Base-by-base conservation (phyloP, 1,140 invertebrate genomes). In the Drosophila serrata region DNA sequence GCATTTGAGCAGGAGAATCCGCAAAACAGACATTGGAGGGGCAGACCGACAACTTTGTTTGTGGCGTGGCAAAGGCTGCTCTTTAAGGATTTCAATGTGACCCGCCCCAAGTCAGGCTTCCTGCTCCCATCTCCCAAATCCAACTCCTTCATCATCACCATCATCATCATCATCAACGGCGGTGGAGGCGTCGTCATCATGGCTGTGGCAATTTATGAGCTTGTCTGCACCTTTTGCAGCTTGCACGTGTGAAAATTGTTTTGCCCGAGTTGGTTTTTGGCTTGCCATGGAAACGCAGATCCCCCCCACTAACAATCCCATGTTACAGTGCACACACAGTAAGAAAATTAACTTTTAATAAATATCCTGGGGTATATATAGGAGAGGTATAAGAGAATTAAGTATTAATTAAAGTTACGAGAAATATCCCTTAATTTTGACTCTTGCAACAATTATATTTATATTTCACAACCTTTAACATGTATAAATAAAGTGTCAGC, bases 221-320 rank as follows among this genome's bases (percentile, higher is more conserved):
- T 84, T 42, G 63, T 42, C 53, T 75, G 40, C 69, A 79, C 62
- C 67, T 81, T 73, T 82, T 76, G 51, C 57, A 74, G 53, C 55
- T 81, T 81, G 74, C 58, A 82, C 67, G 79, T 78, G 80, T 78
- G 62, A 76, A 81, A 81, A 76, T 76, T 65, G 63, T 81, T 64
- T 70, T 81, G 72, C 70, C 43, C 31, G 73, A 75, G 72, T 65
- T 73, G 67, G 68, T 73, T 73, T 68, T 73, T 73, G 35, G 51
- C 53, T 40, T 40, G 35, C 67, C 65, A 73, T 73, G 69, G 69
- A 6, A 73, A 73, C 53, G 53, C 42, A 35, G 42, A 35, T 39
- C 19, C 48, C 19, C 48, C 24, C 17, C 42, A 27, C 40, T 12
- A 63, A 29, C 24, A 29, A 24, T 31, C 4, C 22, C 39, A 37